Conservation (phyloP, 2,113 vertebrate genomes). For the Chionodraco myersi region DNA sequence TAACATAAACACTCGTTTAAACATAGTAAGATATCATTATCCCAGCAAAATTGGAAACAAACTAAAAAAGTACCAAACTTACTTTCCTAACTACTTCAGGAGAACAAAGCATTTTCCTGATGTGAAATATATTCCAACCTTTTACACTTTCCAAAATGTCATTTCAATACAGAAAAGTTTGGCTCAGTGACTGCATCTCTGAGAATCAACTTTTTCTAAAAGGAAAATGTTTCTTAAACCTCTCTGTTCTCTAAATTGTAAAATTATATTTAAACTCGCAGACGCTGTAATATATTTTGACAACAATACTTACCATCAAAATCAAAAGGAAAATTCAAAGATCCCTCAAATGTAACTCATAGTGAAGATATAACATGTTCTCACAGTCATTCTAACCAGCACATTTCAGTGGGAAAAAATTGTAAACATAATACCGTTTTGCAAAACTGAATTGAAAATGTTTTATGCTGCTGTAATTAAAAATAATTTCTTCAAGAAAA, state of each 20-base stretch:
- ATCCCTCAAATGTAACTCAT: not conserved
- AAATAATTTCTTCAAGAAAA: not conserved
- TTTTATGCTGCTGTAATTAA: not conserved
- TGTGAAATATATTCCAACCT: not conserved
- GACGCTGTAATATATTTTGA: not conserved
- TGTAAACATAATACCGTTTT: not conserved
- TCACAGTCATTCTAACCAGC: not conserved
- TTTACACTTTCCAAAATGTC: not conserved
- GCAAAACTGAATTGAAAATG: not conserved
- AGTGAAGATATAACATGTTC: not conserved
- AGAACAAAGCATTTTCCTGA: not conserved
- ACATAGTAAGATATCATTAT: not conserved
- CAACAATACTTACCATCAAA: not conserved
- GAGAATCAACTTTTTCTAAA: not conserved
- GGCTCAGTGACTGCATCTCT: not conserved
- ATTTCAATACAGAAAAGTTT: not conserved
- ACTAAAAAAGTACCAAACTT: not conserved
- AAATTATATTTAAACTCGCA: too few species aligned
- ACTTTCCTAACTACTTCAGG: not conserved
- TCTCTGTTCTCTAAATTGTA: not conserved
- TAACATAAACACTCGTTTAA: not conserved
- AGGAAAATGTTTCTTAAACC: not conserved
- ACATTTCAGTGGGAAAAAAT: not conserved
- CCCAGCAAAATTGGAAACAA: not conserved
- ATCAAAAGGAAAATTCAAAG: not conserved